These are phyloP conservation scores for Pseudochaenichthys georgianus DNA, from an alignment of 2,797 vertebrate genomes.

Conservation along the genomic window DNA sequence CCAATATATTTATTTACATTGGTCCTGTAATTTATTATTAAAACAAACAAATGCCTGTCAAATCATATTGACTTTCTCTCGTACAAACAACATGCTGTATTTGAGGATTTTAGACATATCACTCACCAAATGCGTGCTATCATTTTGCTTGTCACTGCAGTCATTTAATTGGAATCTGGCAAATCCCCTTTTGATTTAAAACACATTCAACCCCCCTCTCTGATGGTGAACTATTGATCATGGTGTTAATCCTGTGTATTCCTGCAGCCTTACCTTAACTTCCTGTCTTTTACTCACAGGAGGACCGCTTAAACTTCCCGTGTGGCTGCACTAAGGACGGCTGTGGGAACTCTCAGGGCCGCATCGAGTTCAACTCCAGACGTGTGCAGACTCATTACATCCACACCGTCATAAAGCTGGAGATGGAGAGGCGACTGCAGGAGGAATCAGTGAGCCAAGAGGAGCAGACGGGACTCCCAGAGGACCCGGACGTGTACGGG, in stretches of 20 bases:
- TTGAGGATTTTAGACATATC: background rate
- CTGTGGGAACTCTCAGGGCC: conserved; percentile 90
- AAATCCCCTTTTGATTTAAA: background rate
- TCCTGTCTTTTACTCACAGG: conserved; percentile 77
- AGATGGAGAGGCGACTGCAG: conserved; percentile 86
- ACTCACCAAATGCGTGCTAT: background rate
- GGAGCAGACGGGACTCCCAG: conserved; percentile 44
- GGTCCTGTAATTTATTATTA: too few relatives aligned
- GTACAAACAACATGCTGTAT: background rate
- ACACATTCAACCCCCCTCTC: background rate
- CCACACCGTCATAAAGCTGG: conserved; percentile 92
- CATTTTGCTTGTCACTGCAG: background rate
- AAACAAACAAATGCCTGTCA: too few relatives aligned
- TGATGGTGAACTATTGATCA: background rate
- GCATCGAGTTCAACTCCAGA: conserved; percentile 90
- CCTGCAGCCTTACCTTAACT: background rate
- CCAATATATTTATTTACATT: too few relatives aligned
- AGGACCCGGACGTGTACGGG: conserved; percentile 40
- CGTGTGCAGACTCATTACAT: conserved; percentile 92
- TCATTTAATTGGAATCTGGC: background rate
- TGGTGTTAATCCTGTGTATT: background rate
- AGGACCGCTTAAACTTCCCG: conserved; percentile 93
- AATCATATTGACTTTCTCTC: too few relatives aligned
- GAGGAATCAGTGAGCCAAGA: conserved; percentile 59
- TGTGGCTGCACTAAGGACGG: conserved; percentile 92